Evolutionary conservation across 2,113 vertebrate genomes (phyloP), one percentile per base, ranked within the genome.

Genomic region (Corythornis vintsioides): DNA sequence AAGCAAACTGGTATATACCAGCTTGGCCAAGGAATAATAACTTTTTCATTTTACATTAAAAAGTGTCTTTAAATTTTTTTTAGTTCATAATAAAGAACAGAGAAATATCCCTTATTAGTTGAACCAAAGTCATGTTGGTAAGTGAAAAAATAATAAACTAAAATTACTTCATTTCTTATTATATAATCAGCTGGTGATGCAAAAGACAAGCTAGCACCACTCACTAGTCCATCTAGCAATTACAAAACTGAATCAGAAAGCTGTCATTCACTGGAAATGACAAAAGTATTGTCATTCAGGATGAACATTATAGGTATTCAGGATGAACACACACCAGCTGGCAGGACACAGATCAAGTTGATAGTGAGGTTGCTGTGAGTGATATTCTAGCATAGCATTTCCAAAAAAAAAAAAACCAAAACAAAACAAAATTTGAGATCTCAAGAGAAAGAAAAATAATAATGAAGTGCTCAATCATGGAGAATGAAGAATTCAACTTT

Each of bases 71-170:
- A 21, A 28, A 48, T 43, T 33, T 73, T 73, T 92, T 92, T 97
- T 93, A 90, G 78, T 95, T 96, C 86, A 89, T 89, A 92, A 90
- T 96, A 96, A 95, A 87, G 63, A 92, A 64, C 91, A 88, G 42
- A 90, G 61, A 88, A 97, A 92, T 96, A 95, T 91, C 97, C 80
- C 83, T 94, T 95, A 97, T 96, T 97, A 96, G 94, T 89, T 96
- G 83, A 65, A 95, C 86, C 87, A 83, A 95, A 96, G 95, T 92
- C 85, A 81, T 83, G 61, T 60, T 97, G 97, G 96, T 96, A 97
- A 96, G 83, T 79, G 81, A 96, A 97, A 89, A 96, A 94, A 92
- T 89, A 97, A 95, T 92, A 95, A 96, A 94, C 70, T 92, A 73
- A 97, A 97, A 95, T 92, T 20, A 9, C 69, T 89, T 93, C 94